A percentile compares a stretch with the other conserved stretches of the same genome.
These are phyloP conservation scores for Zoroaster sp. DNA, from an alignment of 53 echinoderm and acorn worm genomes.

Conservation along the genomic window DNA sequence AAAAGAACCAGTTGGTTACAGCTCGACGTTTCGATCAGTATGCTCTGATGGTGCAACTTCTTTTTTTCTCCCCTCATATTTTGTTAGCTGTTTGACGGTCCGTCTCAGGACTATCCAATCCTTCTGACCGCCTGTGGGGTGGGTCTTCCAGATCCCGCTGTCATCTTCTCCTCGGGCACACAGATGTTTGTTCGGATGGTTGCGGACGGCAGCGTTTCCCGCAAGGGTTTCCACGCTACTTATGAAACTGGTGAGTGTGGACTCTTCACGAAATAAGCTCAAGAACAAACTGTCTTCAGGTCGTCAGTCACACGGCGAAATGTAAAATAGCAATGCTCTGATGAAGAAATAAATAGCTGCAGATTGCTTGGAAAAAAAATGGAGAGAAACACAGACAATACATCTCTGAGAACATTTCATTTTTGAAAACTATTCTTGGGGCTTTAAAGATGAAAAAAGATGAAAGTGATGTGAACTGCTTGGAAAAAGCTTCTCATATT, in stretches of 20 bases:
- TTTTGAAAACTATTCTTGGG: background rate
- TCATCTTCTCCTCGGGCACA: constrained; percentile 56
- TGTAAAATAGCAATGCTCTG: too few relatives aligned
- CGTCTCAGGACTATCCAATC: constrained; percentile 31
- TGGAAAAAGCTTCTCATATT: background rate
- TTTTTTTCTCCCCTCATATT: too few relatives aligned
- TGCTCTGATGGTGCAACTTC: too few relatives aligned
- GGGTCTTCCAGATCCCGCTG: constrained; percentile 52
- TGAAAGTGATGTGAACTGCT: background rate
- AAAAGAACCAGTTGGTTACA: too few relatives aligned
- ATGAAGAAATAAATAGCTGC: too few relatives aligned
- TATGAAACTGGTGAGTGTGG: constrained; percentile 75
- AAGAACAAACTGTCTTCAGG: too few relatives aligned
- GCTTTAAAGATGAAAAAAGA: background rate
- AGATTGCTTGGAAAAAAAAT: too few relatives aligned
- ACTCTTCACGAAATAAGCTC: too few relatives aligned
- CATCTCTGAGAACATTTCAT: background rate
- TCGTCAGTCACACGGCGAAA: too few relatives aligned
- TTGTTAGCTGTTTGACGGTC: constrained; percentile 72
- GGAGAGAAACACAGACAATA: too few relatives aligned
- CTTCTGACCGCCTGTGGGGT: constrained; percentile 67
- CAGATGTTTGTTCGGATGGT: constrained; percentile 84
- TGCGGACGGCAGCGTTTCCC: constrained; percentile 68
- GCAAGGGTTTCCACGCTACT: constrained; percentile 72
- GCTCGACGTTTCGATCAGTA: too few relatives aligned